A percentile compares a stretch with the other conserved stretches of the same genome.
These are phyloP conservation scores for Nanger granti DNA, from an alignment of 2,113 vertebrate genomes.

Conservation along the genomic window DNA sequence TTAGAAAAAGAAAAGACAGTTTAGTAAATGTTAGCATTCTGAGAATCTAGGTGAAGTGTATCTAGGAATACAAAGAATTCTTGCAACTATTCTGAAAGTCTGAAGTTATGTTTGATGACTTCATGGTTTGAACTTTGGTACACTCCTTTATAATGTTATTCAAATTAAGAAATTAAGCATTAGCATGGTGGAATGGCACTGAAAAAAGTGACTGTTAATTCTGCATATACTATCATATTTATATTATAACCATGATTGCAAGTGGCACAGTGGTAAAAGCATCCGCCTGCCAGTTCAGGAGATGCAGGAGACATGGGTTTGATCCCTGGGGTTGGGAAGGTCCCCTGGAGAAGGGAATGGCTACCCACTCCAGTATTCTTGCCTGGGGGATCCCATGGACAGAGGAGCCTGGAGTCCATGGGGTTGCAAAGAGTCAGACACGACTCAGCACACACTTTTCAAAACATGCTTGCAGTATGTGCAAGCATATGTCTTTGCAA, in stretches of 20 bases:
- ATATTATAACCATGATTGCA: not conserved
- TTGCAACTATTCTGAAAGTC: not conserved
- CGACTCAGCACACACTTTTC: not conserved
- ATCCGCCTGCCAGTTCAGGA: not conserved
- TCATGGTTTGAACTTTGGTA: conserved; percentile 8
- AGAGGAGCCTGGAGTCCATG: not conserved
- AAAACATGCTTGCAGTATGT: not conserved
- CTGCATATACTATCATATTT: not conserved
- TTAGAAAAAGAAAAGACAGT: conserved; percentile 24
- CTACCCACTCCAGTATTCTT: not conserved
- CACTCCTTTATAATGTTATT: not conserved
- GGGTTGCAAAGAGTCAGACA: not conserved
- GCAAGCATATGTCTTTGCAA: not conserved
- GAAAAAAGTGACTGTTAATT: not conserved
- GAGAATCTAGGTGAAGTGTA: not conserved
- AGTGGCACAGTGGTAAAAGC: not conserved
- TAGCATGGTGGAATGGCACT: not conserved
- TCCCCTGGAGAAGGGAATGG: not conserved
- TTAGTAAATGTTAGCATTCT: not conserved
- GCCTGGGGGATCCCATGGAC: not conserved
- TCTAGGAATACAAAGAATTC: not conserved
- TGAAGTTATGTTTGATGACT: conserved; percentile 2
- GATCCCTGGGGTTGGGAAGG: not conserved
- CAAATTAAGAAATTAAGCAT: conserved; percentile 22
- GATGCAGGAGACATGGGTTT: not conserved